Evolutionary conservation across 2,113 vertebrate genomes (phyloP), one percentile per base, ranked within the genome.

Genomic region (Lepisosteus oculatus): DNA sequence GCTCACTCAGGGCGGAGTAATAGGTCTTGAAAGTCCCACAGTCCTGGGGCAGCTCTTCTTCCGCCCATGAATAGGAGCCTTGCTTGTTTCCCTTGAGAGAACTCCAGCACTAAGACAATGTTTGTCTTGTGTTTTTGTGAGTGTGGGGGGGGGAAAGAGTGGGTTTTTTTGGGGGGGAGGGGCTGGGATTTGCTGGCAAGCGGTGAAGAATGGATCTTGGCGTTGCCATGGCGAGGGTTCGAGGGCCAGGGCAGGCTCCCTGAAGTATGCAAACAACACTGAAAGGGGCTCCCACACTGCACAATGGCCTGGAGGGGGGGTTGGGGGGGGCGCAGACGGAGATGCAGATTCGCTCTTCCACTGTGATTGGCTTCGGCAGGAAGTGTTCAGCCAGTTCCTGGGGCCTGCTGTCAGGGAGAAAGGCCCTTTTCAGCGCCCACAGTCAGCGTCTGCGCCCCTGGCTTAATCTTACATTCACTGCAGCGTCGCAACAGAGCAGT

Each of bases 61-160:
- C 68, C 43, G 14, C 3, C 15, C 47, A 67, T 77, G 78, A 80
- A 78, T 71, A 75, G 64, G 71, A 67, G 64, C 61, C 17, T 29
- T 61, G 77, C 76, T 70, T 76, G 56, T 62, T 68, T 43, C 69
- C 73, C 68, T 75, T 77, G 74, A 74, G 77, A 73, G 73, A 15
- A 72, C 6, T 75, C 69, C 76, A 72, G 55, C 74, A 72, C 73
- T 44, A 68, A 79, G 77, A 93, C 90, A 93, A 87, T 89, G 87
- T 85, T 83, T 80, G 83, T 89, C 89, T 91, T 93, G 89, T 92
- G 90, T 78, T 74, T 79, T 78, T 78, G 72, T 81, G 86, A 88
- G 86, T 83, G 73, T 72, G 81, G 82, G 83, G 83, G 82, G 74
- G 61, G 74, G 69, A 61, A 61, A 72, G 64, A 71, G 55, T 55